Base-by-base conservation (phyloP, 2,888 invertebrate species). In the Cryptosula pallasiana region DNA sequence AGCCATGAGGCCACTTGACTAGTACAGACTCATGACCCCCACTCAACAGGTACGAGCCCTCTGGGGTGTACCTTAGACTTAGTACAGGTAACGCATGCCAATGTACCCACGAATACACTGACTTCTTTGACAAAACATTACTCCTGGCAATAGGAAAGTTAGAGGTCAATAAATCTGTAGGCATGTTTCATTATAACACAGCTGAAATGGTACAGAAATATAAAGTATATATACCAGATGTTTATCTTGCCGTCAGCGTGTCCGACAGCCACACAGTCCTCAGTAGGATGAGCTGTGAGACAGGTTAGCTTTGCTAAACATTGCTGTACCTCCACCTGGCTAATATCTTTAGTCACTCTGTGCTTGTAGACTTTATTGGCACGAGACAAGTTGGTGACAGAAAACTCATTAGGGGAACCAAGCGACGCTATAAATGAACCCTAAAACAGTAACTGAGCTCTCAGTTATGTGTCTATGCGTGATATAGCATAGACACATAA, bases 11-110 rank as follows among this genome's bases (percentile, higher is more conserved):
- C 93, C 93, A 93, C 81, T 90, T 90, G 0, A 93, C 92, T 71
- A 93, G 82, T 0, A 91, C 91, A 78, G 89, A 88, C 82, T 93
- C 93, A 69, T 88, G 87, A n/a, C 91, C 93, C 9, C 92, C 91
- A 77, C 91, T 91, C 78, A 89, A 90, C 81, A 93, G 88, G 76
- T 89, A 87, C 13, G 88, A 88, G 27, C 92, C 92, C 79, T 85
- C 85, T 23, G 81, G 75, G 16, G 91, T 89, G 79, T 92, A 92
- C 0, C 86, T 85, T 23, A 93, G 80, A 79, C 90, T 89, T 63
- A 87, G 86, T 0, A 92, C 89, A 36, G 90, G 88, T 69, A 91
- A 86, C 1, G 90, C 89, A 84, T 93, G 93, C 93, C 93, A 93
- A 81, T 92, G 92, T 78, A 88, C 89, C 0, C 88, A 81, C 0